Base-by-base conservation (phyloP, 2,888 invertebrate genomes). In the Endotricha flammealis region DNA sequence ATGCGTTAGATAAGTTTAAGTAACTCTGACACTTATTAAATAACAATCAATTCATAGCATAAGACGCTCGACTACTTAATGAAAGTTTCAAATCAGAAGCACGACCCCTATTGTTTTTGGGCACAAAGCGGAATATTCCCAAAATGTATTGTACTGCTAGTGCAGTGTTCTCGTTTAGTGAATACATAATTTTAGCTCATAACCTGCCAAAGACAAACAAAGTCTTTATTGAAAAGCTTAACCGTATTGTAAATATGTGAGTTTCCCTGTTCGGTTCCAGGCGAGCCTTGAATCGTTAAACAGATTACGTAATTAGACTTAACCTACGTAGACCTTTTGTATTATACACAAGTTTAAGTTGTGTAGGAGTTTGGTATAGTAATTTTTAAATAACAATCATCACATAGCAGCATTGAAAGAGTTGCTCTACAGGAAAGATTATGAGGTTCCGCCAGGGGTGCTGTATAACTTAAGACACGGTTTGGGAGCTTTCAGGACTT, bases 101-200 rank as follows among this genome's bases (percentile, higher is more conserved):
- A n/a, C 41, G 48, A 41, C 41, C 46, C 45, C 74, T 45, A 73
- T 81, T 80, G 79, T 81, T 73, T 69, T 61, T 68, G 49, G 49
- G 48, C 51, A 51, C 48, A 53, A 53, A 53, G 49, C 41, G 41
- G 52, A 39, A 64, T 67, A 69, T 67, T 65, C 59, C 68, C 58
- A 71, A 80, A 77, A 72, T 74, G 71, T 59, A 76, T 77, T 78
- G 74, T 71, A 39, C 39, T n/a, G 29, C 11, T 35, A 48, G 42
- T 53, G 51, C 54, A 59, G 44, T 43, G 52, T 36, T 44, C 35
- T 40, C 54, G 50, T 43, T 51, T 57, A 64, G 64, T 70, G 67
- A 69, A 79, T 75, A 68, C 54, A 58, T 74, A 69, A 77, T 72
- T 55, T 50, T 44, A 47, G 44, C 57, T 62, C 55, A 50, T 58